phyloP scores from a whole-genome alignment of 2,888 invertebrate species.

The Teleogryllus oceanicus region DNA sequence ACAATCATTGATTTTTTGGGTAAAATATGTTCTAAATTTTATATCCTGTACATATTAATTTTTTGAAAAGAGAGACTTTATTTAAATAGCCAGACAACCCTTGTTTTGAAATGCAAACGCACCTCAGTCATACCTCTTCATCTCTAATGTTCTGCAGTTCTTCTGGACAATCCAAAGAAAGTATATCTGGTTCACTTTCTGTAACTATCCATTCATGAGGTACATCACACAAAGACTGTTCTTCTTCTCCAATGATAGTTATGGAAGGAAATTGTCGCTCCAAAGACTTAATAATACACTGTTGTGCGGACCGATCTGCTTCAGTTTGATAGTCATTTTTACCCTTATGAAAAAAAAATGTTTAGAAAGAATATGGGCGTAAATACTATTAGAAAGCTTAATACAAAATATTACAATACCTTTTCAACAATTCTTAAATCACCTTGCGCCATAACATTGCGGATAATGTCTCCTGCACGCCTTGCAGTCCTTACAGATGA shows the following conservation, averaged over 20 bases:
- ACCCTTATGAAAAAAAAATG: conserved; percentile 55
- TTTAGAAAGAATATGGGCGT: too few species aligned
- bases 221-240: conserved; percentile 60
- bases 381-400: too few species aligned
- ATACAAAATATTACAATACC: conserved; percentile 50
- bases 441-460: conserved; percentile 85
- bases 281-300: conserved; percentile 86
- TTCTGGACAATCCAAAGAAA: conserved; percentile 63
- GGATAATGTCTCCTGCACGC: conserved; percentile 83
- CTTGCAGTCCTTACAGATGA: conserved; percentile 77
- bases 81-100: neutral
- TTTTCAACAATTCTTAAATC: conserved; percentile 90
- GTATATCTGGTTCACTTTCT: conserved; percentile 66
- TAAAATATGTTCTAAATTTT: conserved; percentile 20
- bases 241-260: conserved; percentile 90
- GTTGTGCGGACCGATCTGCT: conserved; percentile 93
- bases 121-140: conserved; percentile 59
- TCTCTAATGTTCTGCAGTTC: conserved; percentile 62
- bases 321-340: conserved; percentile 96
- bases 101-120: neutral
- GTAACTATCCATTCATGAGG: conserved; percentile 73
- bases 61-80: conserved; percentile 12
- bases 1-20: neutral
- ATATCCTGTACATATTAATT: neutral
- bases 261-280: conserved; percentile 77